Evolutionary conservation across 2,113 vertebrate species (phyloP).

Genomic region (Oxygymnocypris stewartii): DNA sequence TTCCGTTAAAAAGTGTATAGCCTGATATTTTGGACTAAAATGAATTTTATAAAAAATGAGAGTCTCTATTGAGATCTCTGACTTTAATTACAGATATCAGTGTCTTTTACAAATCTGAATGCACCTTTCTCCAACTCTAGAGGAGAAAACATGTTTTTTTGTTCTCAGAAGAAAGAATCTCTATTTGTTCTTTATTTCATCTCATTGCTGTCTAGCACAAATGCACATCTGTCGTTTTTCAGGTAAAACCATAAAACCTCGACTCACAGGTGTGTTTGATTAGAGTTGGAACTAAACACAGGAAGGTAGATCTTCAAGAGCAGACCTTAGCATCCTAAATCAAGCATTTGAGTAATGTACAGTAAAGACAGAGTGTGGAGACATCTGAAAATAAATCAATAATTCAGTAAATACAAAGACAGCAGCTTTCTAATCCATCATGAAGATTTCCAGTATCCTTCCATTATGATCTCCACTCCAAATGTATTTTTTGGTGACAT

Average conservation of each 20-base stretch:
- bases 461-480: neutral
- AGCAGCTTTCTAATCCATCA: neutral
- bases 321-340: neutral
- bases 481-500: neutral
- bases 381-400: neutral
- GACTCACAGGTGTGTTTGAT: slow-evolving; percentile 19
- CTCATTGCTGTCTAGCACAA: neutral
- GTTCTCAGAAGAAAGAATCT: neutral
- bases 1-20: neutral
- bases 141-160: neutral
- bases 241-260: neutral
- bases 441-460: neutral
- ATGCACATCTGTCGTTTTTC: neutral
- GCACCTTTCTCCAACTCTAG: neutral
- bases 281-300: slow-evolving; percentile 22
- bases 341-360: neutral
- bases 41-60: neutral
- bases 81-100: neutral
- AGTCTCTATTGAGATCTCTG: neutral
- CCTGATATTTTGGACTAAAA: neutral
- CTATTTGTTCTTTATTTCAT: neutral
- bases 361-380: neutral
- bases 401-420: neutral
- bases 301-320: neutral
- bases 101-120: neutral